A percentile compares a stretch with the other conserved stretches of the same genome.
Conservation (phyloP, 2,888 invertebrate genomes). For the Plagiodera versicolora region DNA sequence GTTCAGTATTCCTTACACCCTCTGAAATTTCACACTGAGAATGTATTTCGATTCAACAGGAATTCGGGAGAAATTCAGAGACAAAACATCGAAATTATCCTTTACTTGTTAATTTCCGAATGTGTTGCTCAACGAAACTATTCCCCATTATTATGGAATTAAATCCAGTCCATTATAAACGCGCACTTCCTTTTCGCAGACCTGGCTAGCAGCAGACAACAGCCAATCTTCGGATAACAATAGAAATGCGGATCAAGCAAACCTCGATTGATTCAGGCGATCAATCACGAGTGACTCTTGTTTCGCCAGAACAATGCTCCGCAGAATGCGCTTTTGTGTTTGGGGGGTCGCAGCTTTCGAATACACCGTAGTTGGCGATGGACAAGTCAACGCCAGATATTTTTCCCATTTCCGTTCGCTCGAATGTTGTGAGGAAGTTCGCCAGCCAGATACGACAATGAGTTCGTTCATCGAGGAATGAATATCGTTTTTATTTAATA, state of each 20-base stretch:
- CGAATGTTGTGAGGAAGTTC: not conserved
- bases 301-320: constrained; percentile 20
- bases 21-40: no score
- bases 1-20: no score
- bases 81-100: no score
- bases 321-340: constrained; percentile 26
- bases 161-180: not conserved
- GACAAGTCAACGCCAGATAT: constrained; percentile 14
- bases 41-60: no score
- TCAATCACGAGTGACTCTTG: constrained; percentile 14
- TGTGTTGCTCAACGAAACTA: no score
- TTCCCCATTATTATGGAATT: not conserved
- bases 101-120: no score
- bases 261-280: constrained; percentile 13
- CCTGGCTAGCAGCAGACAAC: constrained; percentile 2
- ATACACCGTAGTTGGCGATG: not conserved
- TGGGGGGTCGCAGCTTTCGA: constrained; percentile 16
- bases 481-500: no score
- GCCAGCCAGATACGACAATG: constrained; percentile 8
- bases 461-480: constrained; percentile 1
- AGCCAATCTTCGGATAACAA: constrained; percentile 7
- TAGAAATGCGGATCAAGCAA: constrained; percentile 11
- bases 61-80: no score
- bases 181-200: not conserved
- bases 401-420: constrained; percentile 13